Evolutionary conservation across 2,113 vertebrate species (phyloP).

Genomic region (Coregonus clupeaformis): DNA sequence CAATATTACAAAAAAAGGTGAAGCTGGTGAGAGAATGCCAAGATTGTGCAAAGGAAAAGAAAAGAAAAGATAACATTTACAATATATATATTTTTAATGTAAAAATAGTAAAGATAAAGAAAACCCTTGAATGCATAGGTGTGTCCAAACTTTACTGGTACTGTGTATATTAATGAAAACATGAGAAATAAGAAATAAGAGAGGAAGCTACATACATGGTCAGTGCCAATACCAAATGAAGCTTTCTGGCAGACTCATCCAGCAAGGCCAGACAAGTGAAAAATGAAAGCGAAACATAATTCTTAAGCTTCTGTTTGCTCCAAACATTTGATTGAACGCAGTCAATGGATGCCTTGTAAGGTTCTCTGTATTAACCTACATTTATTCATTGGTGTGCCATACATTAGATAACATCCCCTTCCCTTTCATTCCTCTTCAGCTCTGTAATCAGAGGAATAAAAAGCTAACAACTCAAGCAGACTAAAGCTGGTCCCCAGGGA

Average conservation of each 20-base stretch:
- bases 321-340: constrained; percentile 22
- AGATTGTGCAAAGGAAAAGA: no score
- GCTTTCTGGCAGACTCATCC: constrained; percentile 16
- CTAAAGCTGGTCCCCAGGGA: constrained; percentile 2
- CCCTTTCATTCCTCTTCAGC: constrained; percentile 17
- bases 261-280: constrained; percentile 43
- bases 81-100: no score
- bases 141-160: no score
- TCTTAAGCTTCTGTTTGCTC: constrained; percentile 1
- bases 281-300: constrained; percentile 24
- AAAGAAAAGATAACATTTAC: no score
- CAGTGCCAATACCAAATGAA: not conserved
- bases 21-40: no score
- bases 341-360: constrained; percentile 11
- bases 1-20: no score
- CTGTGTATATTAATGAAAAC: no score
- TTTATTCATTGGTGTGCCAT: not conserved
- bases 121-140: no score
- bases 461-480: constrained; percentile 17
- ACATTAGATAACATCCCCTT: constrained; percentile 17
- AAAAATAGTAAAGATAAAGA: no score
- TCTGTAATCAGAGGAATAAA: constrained; percentile 13
- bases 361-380: not conserved
- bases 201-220: no score
- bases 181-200: no score